Conservation (phyloP, 2,113 vertebrate species). For the Chitala chitala region DNA sequence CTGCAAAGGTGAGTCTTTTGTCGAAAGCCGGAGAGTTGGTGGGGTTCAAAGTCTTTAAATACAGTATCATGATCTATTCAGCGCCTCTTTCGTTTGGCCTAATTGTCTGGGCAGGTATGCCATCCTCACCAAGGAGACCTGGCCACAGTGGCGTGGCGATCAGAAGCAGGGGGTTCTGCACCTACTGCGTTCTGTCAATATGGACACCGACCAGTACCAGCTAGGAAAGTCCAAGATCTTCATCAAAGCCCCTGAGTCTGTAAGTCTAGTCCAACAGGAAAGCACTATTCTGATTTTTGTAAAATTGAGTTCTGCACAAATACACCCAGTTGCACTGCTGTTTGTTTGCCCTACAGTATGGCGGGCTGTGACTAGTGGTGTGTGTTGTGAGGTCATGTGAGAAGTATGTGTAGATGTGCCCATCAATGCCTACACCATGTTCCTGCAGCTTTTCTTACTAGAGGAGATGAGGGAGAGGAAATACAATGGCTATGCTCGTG, state of each 20-base stretch:
- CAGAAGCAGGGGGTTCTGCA: conserved; percentile 67
- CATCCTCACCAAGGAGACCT: conserved; percentile 70
- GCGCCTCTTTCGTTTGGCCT: background rate
- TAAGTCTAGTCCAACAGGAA: conserved; percentile 37
- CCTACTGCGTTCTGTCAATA: conserved; percentile 69
- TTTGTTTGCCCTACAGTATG: too few species aligned
- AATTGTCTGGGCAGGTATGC: conserved; percentile 58
- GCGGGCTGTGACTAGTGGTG: too few species aligned
- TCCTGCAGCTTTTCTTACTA: conserved; percentile 57
- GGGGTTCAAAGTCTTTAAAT: background rate
- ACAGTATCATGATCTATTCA: background rate
- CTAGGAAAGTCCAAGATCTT: conserved; percentile 72
- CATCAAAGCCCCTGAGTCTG: conserved; percentile 77
- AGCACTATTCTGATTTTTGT: background rate
- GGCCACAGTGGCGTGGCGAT: conserved; percentile 68
- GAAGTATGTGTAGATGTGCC: background rate
- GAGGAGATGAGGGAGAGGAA: conserved; percentile 69
- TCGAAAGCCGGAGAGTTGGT: background rate
- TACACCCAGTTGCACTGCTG: background rate
- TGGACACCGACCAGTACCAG: conserved; percentile 77
- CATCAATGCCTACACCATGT: background rate
- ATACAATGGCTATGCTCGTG: conserved; percentile 68
- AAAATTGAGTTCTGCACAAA: background rate
- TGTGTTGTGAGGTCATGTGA: too few species aligned
- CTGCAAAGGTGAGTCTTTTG: conserved; percentile 60